These are phyloP conservation scores for Tridacna gigas DNA, from an alignment of 2,888 invertebrate species.

Conservation along the genomic window DNA sequence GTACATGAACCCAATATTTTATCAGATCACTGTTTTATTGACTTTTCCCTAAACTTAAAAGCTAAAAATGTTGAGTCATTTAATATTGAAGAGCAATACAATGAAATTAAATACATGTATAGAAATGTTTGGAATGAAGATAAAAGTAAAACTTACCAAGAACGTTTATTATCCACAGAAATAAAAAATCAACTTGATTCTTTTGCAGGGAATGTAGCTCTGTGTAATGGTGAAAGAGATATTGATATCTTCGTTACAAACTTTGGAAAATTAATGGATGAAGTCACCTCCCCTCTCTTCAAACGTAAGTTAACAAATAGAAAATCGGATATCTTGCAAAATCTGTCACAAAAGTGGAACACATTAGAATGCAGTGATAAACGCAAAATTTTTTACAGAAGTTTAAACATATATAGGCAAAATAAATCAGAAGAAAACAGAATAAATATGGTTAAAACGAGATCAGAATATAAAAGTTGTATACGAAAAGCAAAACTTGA, in stretches of 20 bases:
- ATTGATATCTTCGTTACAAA: not conserved
- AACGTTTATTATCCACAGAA: not conserved
- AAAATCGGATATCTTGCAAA: not conserved
- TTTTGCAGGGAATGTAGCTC: not conserved
- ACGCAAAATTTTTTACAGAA: not conserved
- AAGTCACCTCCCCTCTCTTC: not conserved
- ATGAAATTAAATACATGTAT: not conserved
- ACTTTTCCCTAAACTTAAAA: not conserved
- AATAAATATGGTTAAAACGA: not conserved
- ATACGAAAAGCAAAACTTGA: conserved; percentile 16
- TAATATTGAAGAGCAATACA: no score
- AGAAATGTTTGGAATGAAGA: not conserved
- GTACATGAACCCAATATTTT: conserved; percentile 20
- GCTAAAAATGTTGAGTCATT: no score
- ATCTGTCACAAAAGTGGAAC: not conserved
- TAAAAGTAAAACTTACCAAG: not conserved
- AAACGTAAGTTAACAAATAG: no score
- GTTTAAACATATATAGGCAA: conserved; percentile 23
- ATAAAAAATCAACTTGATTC: not conserved
- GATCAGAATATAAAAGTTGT: conserved; percentile 15
- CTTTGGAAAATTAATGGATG: not conserved
- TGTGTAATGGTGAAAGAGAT: not conserved
- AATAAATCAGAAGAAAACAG: conserved; percentile 11
- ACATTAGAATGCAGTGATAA: not conserved
- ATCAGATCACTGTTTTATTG: conserved; percentile 17